Conservation (phyloP, 2,113 vertebrate species). For the Felis chaus region DNA sequence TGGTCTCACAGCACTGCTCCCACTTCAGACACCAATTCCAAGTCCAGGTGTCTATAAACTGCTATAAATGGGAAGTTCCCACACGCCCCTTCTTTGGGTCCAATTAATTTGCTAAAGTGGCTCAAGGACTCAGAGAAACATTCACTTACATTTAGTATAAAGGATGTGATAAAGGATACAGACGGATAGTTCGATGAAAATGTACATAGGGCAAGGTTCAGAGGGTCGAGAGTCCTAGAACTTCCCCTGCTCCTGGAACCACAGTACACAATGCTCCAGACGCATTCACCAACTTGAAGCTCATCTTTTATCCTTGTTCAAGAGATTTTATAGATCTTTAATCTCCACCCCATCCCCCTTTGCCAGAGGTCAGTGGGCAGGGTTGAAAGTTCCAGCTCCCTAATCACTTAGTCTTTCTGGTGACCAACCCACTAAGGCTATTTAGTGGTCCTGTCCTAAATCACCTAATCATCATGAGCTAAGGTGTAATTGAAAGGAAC, state of each 20-base stretch:
- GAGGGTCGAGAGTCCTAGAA: not conserved
- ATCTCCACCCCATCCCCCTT: not conserved
- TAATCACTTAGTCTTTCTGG: not conserved
- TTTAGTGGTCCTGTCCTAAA: not conserved
- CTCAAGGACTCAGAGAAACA: not conserved
- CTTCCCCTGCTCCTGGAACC: not conserved
- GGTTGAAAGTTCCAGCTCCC: not conserved
- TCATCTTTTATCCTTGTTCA: not conserved
- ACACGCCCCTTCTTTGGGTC: too few relatives aligned
- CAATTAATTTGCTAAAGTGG: not conserved
- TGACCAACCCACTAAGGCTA: not conserved
- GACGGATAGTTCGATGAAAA: not conserved
- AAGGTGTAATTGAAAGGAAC: not conserved
- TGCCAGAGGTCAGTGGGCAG: too few relatives aligned
- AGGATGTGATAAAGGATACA: not conserved
- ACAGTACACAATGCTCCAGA: rapidly evolving
- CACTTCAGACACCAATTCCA: not conserved
- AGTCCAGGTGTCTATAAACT: not conserved
- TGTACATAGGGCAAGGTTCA: not conserved
- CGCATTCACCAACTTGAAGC: not conserved
- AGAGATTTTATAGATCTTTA: not conserved
- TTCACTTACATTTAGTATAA: not conserved
- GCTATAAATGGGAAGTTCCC: not conserved
- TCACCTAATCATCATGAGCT: not conserved
- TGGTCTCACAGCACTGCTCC: too few relatives aligned